phyloP scores from a whole-genome alignment of 92 coral and sea anemone genomes.

The Desmophyllum pertusum region DNA sequence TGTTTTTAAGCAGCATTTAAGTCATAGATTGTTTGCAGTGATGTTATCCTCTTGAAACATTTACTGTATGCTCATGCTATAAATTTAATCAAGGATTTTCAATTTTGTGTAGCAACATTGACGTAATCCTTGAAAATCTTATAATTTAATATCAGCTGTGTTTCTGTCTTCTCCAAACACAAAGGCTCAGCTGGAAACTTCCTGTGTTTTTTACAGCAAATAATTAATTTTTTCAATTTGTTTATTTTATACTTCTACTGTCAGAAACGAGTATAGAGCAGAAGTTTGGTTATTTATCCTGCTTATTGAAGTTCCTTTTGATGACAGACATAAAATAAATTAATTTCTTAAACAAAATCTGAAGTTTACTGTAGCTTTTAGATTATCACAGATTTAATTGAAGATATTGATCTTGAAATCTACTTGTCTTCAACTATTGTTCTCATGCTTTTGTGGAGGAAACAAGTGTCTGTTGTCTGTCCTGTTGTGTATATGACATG shows the following conservation, averaged over 20 bases:
- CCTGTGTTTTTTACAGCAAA: slow-evolving; percentile 23
- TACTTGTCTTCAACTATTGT: neutral
- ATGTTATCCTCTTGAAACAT: neutral
- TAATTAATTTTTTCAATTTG: slow-evolving; percentile 4
- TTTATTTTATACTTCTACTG: neutral
- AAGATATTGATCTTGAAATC: neutral
- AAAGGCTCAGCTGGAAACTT: slow-evolving; percentile 17
- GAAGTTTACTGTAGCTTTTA: neutral
- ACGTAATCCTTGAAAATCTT: neutral
- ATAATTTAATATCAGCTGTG: neutral
- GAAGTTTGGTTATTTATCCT: neutral
- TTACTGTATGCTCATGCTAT: neutral
- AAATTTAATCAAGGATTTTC: neutral
- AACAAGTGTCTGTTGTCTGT: neutral
- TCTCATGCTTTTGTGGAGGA: neutral
- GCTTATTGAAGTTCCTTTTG: neutral
- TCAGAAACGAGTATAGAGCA: neutral
- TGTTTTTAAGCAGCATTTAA: slow-evolving; percentile 1
- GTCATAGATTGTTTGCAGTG: neutral
- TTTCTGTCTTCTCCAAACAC: neutral
- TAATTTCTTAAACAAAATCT: neutral
- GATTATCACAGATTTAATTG: neutral
- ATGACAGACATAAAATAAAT: neutral
- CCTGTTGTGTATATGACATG: too few relatives aligned
- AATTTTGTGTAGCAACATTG: neutral